These are phyloP conservation scores for Gambusia holbrooki DNA, from an alignment of 2,113 vertebrate species.

Conservation along the genomic window DNA sequence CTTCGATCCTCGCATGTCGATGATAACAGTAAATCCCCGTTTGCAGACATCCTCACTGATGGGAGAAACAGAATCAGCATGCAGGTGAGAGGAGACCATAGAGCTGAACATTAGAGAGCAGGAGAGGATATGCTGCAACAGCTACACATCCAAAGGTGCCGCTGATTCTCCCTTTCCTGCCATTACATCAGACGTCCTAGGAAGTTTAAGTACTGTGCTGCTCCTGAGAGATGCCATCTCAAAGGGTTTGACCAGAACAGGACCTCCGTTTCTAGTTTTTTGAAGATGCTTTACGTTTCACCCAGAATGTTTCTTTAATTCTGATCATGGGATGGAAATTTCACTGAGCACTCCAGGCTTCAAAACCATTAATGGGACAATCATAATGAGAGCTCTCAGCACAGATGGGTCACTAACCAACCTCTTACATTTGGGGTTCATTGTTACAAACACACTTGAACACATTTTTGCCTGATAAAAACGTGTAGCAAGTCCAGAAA, in stretches of 20 bases:
- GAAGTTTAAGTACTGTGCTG: no score
- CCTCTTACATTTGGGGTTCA: not conserved
- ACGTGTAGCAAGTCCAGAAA: not conserved
- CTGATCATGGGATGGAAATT: no score
- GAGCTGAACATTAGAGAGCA: not conserved
- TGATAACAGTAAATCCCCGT: slow-evolving; percentile 97
- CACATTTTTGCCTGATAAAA: not conserved
- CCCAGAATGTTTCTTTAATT: not conserved
- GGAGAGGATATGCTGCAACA: not conserved
- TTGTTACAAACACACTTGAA: not conserved
- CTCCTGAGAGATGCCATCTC: no score
- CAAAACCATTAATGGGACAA: no score
- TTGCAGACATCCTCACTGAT: slow-evolving; percentile 96
- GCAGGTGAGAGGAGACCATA: not conserved
- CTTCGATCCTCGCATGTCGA: slow-evolving; percentile 98
- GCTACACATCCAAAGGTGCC: not conserved
- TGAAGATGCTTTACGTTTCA: not conserved
- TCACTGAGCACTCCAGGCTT: no score
- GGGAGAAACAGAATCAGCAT: not conserved
- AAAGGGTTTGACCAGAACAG: not conserved
- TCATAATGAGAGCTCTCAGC: not conserved
- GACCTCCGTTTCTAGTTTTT: not conserved
- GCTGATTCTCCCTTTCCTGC: no score
- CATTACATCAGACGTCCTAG: no score
- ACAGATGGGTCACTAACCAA: not conserved